Evolutionary conservation across 1,140 invertebrate genomes (phyloP).

Genomic region (Drosophila kanapiae): DNA sequence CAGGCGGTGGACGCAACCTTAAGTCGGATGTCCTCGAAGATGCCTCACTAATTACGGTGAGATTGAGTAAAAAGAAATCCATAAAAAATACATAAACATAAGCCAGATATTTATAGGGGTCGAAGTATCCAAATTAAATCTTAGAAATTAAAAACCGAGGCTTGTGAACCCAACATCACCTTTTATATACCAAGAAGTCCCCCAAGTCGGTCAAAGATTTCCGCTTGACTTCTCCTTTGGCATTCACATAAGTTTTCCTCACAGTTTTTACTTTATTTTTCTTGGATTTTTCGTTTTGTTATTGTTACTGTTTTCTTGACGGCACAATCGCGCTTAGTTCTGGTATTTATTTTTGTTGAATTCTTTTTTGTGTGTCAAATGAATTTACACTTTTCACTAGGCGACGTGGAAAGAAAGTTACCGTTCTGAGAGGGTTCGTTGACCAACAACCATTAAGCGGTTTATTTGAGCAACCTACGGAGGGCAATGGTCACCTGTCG

Average conservation of each 20-base stretch:
- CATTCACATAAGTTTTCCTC: conserved; percentile 59
- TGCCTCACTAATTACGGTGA: conserved; percentile 84
- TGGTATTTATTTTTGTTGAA: conserved; percentile 35
- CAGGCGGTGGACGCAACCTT: conserved; percentile 76
- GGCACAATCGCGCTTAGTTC: conserved; percentile 6
- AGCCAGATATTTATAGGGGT: no score
- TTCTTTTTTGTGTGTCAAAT: conserved; percentile 72
- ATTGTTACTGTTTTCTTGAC: conserved; percentile 1
- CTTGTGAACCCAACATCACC: background rate
- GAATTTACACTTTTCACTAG: conserved; percentile 73
- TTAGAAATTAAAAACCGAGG: no score
- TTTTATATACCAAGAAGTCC: background rate
- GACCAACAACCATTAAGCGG: conserved; percentile 51
- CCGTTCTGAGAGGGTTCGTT: conserved; percentile 55
- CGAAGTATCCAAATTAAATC: no score
- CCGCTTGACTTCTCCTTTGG: conserved; percentile 14
- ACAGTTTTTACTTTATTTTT: conserved; percentile 18
- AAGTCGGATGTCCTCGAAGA: conserved; percentile 84
- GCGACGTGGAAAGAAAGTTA: conserved; percentile 64
- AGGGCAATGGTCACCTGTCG: conserved; percentile 43
- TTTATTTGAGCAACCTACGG: background rate
- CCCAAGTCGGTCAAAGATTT: conserved; percentile 9
- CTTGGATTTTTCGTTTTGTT: conserved; percentile 15
- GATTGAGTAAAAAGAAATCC: conserved; percentile 1
- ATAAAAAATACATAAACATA: no score